Evolutionary conservation across 2,888 invertebrate species (phyloP).

Genomic region (Clivina fossor): DNA sequence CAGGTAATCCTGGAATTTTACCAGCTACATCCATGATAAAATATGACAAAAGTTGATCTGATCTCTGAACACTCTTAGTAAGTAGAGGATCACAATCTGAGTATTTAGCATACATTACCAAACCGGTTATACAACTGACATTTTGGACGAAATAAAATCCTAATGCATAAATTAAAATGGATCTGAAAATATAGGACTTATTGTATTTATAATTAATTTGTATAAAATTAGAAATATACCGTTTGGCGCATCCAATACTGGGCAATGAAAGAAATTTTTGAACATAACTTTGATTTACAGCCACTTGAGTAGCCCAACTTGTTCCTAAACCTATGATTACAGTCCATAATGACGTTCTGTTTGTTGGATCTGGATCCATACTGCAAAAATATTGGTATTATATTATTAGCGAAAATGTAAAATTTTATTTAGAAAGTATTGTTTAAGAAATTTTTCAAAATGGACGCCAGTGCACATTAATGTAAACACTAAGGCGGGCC

Average conservation of each 20-base stretch:
- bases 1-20: conserved; percentile 67
- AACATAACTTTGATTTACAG: conserved; percentile 46
- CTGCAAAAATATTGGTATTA: conserved; percentile 50
- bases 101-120: conserved; percentile 64
- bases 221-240: conserved; percentile 4
- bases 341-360: conserved; percentile 63
- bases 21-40: conserved; percentile 68
- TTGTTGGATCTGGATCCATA: conserved; percentile 61
- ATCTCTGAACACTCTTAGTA: conserved; percentile 58
- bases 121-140: conserved; percentile 59
- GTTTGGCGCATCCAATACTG: not conserved
- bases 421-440: too few relatives aligned
- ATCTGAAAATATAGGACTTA: conserved; percentile 25
- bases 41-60: conserved; percentile 62
- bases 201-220: conserved; percentile 1
- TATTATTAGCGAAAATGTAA: not conserved
- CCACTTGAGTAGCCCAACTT: conserved; percentile 40
- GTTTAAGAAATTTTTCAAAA: too few relatives aligned
- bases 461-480: too few relatives aligned
- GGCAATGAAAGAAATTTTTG: conserved; percentile 62
- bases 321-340: conserved; percentile 61
- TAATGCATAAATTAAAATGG: conserved; percentile 41
- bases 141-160: conserved; percentile 60
- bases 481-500: too few relatives aligned
- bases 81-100: conserved; percentile 64